phyloP scores from a whole-genome alignment of 2,888 invertebrate species.

The Oscheius onirici region DNA sequence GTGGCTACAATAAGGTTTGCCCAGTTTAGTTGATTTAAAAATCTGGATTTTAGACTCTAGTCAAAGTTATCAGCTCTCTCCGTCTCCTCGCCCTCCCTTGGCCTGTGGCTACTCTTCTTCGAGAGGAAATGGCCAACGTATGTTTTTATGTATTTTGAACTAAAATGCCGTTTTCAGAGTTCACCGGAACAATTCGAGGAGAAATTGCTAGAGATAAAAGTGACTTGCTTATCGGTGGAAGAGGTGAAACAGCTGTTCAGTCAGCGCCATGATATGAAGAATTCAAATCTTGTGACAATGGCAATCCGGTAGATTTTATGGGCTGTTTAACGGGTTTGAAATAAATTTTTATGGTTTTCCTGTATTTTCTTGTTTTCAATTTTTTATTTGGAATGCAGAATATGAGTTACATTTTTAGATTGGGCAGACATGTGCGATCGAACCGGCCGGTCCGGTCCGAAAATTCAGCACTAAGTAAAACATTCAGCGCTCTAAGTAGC shows the following conservation, averaged over 20 bases:
- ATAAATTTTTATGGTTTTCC: constrained; percentile 8
- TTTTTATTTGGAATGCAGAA: neutral
- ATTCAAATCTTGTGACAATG: constrained; percentile 8
- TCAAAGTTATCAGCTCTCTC: constrained; percentile 15
- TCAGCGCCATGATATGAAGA: constrained; percentile 25
- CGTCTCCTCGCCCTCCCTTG: constrained; percentile 27
- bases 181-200: constrained; percentile 22
- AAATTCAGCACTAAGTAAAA: too few relatives aligned
- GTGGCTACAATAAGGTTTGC: constrained; percentile 20
- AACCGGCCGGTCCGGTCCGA: too few relatives aligned
- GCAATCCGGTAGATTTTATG: neutral
- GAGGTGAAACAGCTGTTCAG: constrained; percentile 10
- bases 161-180: neutral
- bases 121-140: constrained; percentile 31
- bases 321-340: neutral
- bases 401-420: neutral
- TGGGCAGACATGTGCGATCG: neutral
- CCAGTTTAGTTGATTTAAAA: too few relatives aligned
- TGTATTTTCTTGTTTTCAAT: constrained; percentile 3
- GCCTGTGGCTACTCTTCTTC: constrained; percentile 22
- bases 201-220: constrained; percentile 21
- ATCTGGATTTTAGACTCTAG: too few relatives aligned
- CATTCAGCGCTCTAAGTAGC: too few relatives aligned
- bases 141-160: neutral
- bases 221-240: neutral